These are phyloP conservation scores for Thereuonema tuberculata DNA, from an alignment of 1,140 invertebrate genomes.

Conservation along the genomic window DNA sequence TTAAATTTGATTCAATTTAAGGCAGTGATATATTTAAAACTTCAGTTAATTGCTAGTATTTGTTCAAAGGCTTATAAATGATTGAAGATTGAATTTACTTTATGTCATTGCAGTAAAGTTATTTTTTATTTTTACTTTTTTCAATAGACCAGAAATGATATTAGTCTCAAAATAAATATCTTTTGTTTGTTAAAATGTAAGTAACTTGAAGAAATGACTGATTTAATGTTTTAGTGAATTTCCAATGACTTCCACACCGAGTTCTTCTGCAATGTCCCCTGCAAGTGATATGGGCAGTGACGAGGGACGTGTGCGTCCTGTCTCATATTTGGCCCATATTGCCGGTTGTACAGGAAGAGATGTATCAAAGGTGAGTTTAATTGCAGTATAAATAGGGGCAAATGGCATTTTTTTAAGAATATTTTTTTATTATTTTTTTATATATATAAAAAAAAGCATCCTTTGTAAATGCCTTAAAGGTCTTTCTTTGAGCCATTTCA, in stretches of 20 bases:
- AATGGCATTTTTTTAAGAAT: background rate
- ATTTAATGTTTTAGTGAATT: background rate
- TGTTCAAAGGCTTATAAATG: too few relatives aligned
- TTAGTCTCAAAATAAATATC: too few relatives aligned
- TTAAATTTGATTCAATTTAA: too few relatives aligned
- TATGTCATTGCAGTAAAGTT: too few relatives aligned
- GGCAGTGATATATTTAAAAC: too few relatives aligned
- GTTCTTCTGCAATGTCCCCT: conserved; percentile 1
- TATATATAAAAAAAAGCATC: background rate
- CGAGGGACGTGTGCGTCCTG: background rate
- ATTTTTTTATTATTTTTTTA: background rate
- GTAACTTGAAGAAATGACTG: too few relatives aligned
- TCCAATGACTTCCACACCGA: background rate
- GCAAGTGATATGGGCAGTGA: background rate
- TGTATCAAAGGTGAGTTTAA: background rate
- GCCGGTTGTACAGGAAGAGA: background rate
- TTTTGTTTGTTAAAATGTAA: too few relatives aligned
- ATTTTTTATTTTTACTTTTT: too few relatives aligned
- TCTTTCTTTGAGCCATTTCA: background rate
- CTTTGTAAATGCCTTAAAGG: background rate
- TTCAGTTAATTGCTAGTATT: too few relatives aligned
- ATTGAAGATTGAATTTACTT: too few relatives aligned
- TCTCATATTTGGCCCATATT: conserved; percentile 1
- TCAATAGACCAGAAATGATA: too few relatives aligned
- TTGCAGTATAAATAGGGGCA: background rate